Percentiles rank a stretch among this genome's conserved stretches.
Conservation (phyloP, 2,797 vertebrate species). For the Ptychadena robeensis region DNA sequence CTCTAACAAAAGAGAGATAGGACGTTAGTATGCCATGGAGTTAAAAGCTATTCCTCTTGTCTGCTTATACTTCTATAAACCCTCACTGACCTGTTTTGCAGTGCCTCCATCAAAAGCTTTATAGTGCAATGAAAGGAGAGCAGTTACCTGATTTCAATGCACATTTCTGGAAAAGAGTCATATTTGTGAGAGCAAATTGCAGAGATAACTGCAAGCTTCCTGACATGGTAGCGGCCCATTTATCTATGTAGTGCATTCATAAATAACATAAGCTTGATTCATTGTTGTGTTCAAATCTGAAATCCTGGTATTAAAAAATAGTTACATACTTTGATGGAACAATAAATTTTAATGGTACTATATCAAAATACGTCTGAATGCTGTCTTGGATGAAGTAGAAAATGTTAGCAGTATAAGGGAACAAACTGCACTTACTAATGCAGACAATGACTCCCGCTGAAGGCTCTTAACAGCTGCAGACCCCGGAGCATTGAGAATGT, state of each 20-base stretch:
- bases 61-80: background rate
- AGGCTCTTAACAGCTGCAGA: conserved; percentile 76
- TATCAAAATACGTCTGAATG: conserved; percentile 64
- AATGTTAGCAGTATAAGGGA: conserved; percentile 59
- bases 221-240: conserved; percentile 36
- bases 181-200: conserved; percentile 35
- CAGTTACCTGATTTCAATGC: conserved; percentile 51
- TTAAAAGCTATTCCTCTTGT: background rate
- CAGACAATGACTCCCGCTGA: conserved; percentile 74
- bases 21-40: background rate
- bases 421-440: conserved; percentile 72
- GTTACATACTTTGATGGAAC: conserved; percentile 63
- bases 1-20: conserved; percentile 13
- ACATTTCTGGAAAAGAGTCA: conserved; percentile 41
- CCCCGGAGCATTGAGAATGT: conserved; percentile 74
- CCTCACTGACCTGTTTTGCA: conserved; percentile 22
- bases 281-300: conserved; percentile 45
- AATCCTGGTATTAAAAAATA: conserved; percentile 57
- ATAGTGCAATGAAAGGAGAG: conserved; percentile 26
- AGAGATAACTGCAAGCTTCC: conserved; percentile 36
- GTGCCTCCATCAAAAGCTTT: conserved; percentile 5
- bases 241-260: conserved; percentile 53
- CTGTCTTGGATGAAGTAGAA: conserved; percentile 64
- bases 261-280: conserved; percentile 59
- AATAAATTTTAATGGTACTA: conserved; percentile 63